A percentile compares a stretch with the other conserved stretches of the same genome.
Evolutionary conservation across 2,113 vertebrate genomes (phyloP).

Genomic region (Pardalotus punctatus): DNA sequence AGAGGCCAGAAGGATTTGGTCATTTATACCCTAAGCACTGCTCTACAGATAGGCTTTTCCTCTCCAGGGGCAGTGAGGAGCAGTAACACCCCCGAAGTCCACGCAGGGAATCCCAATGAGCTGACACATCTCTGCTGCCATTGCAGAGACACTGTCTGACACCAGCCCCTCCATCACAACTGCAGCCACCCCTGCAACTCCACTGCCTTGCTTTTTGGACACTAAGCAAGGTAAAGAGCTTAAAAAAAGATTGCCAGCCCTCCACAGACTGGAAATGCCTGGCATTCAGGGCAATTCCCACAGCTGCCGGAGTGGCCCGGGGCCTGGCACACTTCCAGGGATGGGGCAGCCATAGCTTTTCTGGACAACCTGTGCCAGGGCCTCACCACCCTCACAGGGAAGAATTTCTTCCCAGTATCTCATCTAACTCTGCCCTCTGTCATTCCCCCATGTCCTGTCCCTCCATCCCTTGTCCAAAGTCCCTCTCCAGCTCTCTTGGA

Average conservation of each 20-base stretch:
- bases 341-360: no score
- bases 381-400: no score
- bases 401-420: no score
- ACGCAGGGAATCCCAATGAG: neutral
- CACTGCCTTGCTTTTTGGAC: fast-evolving
- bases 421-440: no score
- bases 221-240: neutral
- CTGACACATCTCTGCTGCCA: neutral
- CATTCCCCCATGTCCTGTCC: no score
- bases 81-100: neutral
- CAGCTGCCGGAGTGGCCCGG: no score
- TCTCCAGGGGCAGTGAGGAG: fast-evolving
- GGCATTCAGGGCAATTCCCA: no score
- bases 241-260: neutral
- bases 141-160: neutral
- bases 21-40: neutral
- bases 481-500: no score
- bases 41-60: neutral
- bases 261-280: no score
- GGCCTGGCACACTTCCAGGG: no score
- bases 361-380: no score
- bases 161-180: neutral
- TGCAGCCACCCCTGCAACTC: neutral
- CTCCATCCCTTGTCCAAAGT: no score
- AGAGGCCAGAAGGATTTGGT: neutral